Base-by-base conservation (phyloP, 2,797 vertebrate genomes). In the Microhierax caerulescens region DNA sequence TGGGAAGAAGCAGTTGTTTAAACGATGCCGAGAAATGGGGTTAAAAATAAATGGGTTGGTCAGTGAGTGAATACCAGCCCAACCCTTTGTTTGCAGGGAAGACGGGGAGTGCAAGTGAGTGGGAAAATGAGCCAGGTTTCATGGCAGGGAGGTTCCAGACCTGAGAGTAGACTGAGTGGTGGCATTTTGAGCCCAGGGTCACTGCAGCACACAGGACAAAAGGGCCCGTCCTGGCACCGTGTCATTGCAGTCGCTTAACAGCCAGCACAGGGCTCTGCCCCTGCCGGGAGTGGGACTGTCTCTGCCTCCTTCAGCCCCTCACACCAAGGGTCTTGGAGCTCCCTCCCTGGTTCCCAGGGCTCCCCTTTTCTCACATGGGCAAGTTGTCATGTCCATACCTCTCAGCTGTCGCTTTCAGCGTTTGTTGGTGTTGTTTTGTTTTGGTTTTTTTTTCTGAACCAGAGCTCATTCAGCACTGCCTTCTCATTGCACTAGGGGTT, bases 1-100 rank as follows among this genome's bases (percentile, higher is more conserved):
- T 84, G 94, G 96, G 91, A 96, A 94, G 73, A 7, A 88, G 69
- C 76, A 36, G 75, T 53, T 59, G 45, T 50, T 91, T 48, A 27
- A 85, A 68, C 45, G 88, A 80, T 93, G 73, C 76, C 12, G 54
- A 92, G 88, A 95, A 95, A 41, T 1, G 3, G 88, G 92, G 94
- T 91, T 91, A 93, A 95, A 95, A 91, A 90, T 85, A 82, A 88
- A 53, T 30, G 13, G 32, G 7, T 30, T 39, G 56, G 47, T n/a
- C 78, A 85, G 68, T 7, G 68, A 36, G 41, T 8, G 78, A 36
- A 27, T 69, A 15, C 60, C 75, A 90, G 70, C 69, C 53, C 77
- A 56, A 30, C 43, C 74, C 86, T 76, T 45, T 59, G 64, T 37
- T 70, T 2, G 5, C 56, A 74, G 87, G 63, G 82, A 28, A 56